Evolutionary conservation across 2,797 vertebrate species (phyloP).

Genomic region (Salmo trutta): DNA sequence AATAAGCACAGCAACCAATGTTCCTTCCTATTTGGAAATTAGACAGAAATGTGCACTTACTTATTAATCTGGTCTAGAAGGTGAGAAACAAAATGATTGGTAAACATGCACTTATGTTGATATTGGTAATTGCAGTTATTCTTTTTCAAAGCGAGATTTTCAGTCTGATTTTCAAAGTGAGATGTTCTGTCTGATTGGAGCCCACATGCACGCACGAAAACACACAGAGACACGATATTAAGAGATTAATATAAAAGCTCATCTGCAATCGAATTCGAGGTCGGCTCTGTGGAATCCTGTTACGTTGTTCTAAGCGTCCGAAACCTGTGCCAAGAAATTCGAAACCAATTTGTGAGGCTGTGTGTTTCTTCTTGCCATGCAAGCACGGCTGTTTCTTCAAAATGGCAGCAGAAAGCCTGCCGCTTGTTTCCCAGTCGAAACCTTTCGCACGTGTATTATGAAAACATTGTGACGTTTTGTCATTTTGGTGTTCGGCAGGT

Average conservation of each 20-base stretch:
- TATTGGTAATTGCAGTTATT: not conserved
- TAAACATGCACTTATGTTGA: not conserved
- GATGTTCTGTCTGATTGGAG: not conserved
- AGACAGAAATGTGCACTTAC: not conserved
- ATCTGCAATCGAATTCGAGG: conserved; percentile 39
- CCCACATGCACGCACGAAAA: not conserved
- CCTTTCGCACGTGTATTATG: too few species aligned
- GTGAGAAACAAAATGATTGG: too few species aligned
- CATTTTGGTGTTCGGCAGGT: too few species aligned
- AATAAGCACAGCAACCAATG: conserved; percentile 5
- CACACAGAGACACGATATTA: not conserved
- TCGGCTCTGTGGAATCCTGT: conserved; percentile 42
- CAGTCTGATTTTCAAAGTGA: not conserved
- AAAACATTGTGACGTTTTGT: too few species aligned
- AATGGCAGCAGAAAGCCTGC: too few species aligned
- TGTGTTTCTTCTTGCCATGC: not conserved
- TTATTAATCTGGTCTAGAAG: not conserved
- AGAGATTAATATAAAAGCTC: conserved; percentile 22
- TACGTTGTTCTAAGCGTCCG: conserved; percentile 26
- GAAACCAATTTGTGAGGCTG: conserved; percentile 18
- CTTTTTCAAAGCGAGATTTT: not conserved
- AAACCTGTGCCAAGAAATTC: conserved; percentile 38
- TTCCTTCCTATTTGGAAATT: conserved; percentile 17
- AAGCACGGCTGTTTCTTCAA: not conserved
- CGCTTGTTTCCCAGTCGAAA: too few species aligned